Conservation (phyloP, 1,140 invertebrate species). For the Zaprionus ghesquierei region DNA sequence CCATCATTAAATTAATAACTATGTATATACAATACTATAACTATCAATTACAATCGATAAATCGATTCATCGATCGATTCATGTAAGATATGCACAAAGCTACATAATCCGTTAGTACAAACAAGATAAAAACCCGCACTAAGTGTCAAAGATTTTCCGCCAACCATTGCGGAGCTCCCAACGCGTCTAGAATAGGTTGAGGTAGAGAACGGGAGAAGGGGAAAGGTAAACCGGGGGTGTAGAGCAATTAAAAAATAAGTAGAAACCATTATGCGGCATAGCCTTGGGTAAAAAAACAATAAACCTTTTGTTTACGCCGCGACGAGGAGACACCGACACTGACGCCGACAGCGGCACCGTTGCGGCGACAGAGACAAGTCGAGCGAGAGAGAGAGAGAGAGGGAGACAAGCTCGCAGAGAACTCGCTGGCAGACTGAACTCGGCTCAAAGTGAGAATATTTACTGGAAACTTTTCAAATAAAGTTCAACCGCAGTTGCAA, state of each 20-base stretch:
- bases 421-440: not conserved
- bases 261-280: conserved; percentile 19
- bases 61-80: too few relatives aligned
- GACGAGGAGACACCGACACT: not conserved
- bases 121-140: not conserved
- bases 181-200: not conserved
- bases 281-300: not conserved
- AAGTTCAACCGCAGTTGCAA: conserved; percentile 51
- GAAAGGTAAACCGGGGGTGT: not conserved
- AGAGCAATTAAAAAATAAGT: conserved; percentile 7
- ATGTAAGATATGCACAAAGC: not conserved
- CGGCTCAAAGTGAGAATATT: conserved; percentile 39
- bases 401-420: not conserved
- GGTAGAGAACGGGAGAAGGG: not conserved
- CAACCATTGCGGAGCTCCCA: not conserved
- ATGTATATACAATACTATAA: too few relatives aligned
- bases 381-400: not conserved
- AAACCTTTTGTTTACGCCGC: conserved; percentile 6
- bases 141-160: not conserved
- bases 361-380: not conserved
- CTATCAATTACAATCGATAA: too few relatives aligned
- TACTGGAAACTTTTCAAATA: conserved; percentile 71
- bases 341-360: not conserved
- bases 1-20: too few relatives aligned
- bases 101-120: not conserved